Base-by-base conservation (phyloP, 2,113 vertebrate species). In the Trachemys scripta region DNA sequence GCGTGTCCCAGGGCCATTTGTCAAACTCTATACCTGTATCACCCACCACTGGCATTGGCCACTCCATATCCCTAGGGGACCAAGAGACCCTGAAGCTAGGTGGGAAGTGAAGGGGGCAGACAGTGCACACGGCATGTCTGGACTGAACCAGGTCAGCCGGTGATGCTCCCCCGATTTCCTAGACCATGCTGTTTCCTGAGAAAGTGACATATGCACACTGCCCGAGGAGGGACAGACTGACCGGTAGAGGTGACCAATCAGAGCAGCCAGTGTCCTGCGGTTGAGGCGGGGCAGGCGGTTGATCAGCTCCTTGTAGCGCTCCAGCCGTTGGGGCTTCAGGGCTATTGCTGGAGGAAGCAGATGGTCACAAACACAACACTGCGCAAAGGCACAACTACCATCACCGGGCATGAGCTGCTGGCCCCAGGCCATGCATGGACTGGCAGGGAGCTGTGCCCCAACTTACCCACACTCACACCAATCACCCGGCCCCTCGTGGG, bases 231-330 rank as follows among this genome's bases (percentile, higher is more conserved):
- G 38, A 49, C 29, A 38, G 51, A 96, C 98, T 98, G 92, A 99
- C 99, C 99, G 98, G 97, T 99, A 99, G 54, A 99, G 99, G 94
- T 99, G 99, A 62, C 99, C 98, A 0, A 99, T 99, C 80, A 99
- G 99, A 0, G 99, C 99, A 13, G 99, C 98, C 97, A 99, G 97
- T 1, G 99, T 99, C 47, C 98, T 99, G 92, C 98, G 98, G 97
- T 99, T 99, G 97, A 99, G 99, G 45, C 98, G 98, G 13, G 99
- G 99, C 92, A 99, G 98, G 84, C 97, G 98, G 16, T 98, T 97
- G 93, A 99, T 99, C 90, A 99, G 98, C 86, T 99, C 99, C 96
- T 99, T 99, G 97, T 99, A 99, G 87, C 98, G 96, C 91, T 99
- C 99, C 96, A 99, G 91, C 82, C 99, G 98, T 69, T 98, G 98